Conservation (phyloP, 2,113 vertebrate genomes). For the Platycercus adscitus region DNA sequence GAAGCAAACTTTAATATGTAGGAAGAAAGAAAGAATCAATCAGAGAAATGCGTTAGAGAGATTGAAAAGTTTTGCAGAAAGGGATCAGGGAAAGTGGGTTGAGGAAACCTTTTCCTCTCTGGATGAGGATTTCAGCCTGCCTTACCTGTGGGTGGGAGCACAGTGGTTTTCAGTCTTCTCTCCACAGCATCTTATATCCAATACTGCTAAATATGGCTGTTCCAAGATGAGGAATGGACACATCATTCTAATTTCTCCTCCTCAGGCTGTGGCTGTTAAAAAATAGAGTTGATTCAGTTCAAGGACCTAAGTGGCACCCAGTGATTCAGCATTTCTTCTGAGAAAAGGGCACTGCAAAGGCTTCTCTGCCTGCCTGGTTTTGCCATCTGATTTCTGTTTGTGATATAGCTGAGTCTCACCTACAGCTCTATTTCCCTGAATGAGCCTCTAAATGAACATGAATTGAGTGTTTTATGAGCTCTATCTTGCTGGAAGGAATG, state of each 20-base stretch:
- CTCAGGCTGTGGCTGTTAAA: neutral
- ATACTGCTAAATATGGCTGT: neutral
- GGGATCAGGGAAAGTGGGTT: neutral
- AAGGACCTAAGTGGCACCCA: neutral
- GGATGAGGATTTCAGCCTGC: neutral
- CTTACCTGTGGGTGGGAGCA: neutral
- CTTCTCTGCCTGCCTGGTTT: neutral
- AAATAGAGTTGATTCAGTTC: neutral
- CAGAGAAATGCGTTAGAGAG: neutral
- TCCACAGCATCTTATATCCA: neutral
- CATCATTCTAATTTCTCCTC: neutral
- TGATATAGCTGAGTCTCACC: neutral
- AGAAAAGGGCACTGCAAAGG: neutral
- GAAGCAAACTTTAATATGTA: neutral
- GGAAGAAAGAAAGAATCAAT: neutral
- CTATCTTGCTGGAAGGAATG: neutral
- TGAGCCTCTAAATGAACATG: neutral
- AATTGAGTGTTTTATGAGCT: neutral
- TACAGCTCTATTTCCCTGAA: neutral
- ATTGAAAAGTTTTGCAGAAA: neutral
- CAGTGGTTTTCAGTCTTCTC: neutral
- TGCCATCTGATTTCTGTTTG: neutral
- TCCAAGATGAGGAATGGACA: neutral
- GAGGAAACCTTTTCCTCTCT: neutral
- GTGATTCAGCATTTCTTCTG: neutral